Percentiles rank a stretch among this genome's conserved stretches.
Evolutionary conservation across 2,888 invertebrate genomes (phyloP).

Genomic region (Eristalis arbustorum): DNA sequence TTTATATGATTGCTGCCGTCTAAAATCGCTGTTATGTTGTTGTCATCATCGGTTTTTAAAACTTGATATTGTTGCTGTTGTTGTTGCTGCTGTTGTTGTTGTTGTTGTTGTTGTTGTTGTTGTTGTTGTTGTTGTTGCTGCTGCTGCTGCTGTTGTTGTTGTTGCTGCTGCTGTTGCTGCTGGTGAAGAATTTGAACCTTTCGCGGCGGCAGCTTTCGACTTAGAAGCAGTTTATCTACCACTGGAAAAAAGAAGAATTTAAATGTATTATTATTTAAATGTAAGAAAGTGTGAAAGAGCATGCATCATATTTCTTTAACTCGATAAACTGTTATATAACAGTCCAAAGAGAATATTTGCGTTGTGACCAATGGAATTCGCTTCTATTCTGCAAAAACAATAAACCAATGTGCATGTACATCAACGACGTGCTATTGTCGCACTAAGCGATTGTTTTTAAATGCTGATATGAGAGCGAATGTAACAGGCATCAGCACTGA

Average conservation of each 20-base stretch:
- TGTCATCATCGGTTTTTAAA: conserved; percentile 76
- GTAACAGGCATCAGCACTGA: too few species aligned
- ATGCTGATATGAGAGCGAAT: too few species aligned
- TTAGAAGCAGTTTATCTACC: conserved; percentile 77
- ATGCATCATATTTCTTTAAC: too few species aligned
- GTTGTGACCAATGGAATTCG: too few species aligned
- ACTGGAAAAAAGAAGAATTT: conserved; percentile 73
- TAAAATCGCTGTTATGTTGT: conserved; percentile 69
- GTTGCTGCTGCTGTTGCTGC: conserved; percentile 72
- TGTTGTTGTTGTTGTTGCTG: conserved; percentile 70
- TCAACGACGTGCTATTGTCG: too few species aligned
- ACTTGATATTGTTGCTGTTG: conserved; percentile 73
- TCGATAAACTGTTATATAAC: too few species aligned
- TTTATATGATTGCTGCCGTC: conserved; percentile 62
- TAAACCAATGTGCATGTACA: too few species aligned
- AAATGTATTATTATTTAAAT: not conserved
- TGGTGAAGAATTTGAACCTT: conserved; percentile 76
- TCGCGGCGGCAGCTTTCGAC: conserved; percentile 77
- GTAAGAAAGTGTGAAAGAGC: too few species aligned
- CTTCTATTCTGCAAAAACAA: too few species aligned
- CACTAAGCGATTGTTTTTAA: too few species aligned
- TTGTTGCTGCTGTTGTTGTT: conserved; percentile 72
- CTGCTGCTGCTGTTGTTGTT: conserved; percentile 36
- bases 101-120: not conserved
- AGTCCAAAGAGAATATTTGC: too few species aligned